Base-by-base conservation (phyloP, 2,113 vertebrate genomes). In the Rhabdomys dilectus region DNA sequence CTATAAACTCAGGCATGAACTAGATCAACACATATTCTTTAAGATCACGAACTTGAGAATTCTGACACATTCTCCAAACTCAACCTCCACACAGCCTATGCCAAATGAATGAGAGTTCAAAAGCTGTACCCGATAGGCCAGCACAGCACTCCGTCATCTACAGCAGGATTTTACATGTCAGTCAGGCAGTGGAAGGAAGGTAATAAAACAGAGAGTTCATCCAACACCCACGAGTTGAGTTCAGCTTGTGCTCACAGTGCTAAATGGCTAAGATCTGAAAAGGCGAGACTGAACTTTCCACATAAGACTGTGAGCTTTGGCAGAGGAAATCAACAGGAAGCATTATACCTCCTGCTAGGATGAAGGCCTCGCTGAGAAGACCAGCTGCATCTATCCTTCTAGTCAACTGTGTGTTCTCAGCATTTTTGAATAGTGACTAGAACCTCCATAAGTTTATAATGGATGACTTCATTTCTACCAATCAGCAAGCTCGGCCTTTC, bases 231-330 rank as follows among this genome's bases (percentile, higher is more conserved):
- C 62, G 29, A 56, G 39, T 19, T 66, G 16, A 94, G 36, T 31
- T 77, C 62, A 45, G 5, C 21, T 0, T 60, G 34, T 56, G 72
- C 24, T 73, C 86, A 24, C 29, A 68, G 6, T 0, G 7, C 62
- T 92, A 88, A 68, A 78, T 85, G 48, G 39, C 64, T 88, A 34
- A 77, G n/a, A 75, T 78, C 66, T 58, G 90, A 62, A 78, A 89
- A 92, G 64, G 6, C 1, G 0, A 39, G 75, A 73, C 0, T 73
- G 77, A 91, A 64, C 72, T 87, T 75, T 80, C 60, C 39, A 93
- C 29, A 10, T 34, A 78, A 66, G 66, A 39, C 8, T 77, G 7
- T n/a, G 24, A 89, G 81, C 17, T 29, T 86, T 36, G 66, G 12
- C 26, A 60, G 77, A 73, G 60, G 45, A 4, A 45, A 70, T 21